Evolutionary conservation across 2,797 vertebrate genomes (phyloP).

Genomic region (Sphenopsis melanotis): DNA sequence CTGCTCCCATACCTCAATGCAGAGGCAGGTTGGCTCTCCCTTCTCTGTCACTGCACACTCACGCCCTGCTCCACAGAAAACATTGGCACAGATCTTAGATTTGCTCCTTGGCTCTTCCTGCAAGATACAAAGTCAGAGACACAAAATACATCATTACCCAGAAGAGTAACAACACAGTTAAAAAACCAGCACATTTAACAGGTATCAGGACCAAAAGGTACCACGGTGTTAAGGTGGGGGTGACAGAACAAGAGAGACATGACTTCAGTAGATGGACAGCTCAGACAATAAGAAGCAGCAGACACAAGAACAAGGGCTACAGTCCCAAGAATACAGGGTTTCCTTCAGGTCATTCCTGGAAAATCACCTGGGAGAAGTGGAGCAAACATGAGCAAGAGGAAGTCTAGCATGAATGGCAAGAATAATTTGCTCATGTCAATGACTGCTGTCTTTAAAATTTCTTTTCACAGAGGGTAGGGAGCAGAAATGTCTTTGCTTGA

Average conservation of each 20-base stretch:
- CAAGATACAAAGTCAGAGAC: constrained; percentile 39
- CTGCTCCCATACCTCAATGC: constrained; percentile 86
- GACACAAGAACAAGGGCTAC: neutral
- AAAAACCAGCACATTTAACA: neutral
- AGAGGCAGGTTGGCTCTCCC: constrained; percentile 94
- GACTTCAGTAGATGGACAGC: neutral
- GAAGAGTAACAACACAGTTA: neutral
- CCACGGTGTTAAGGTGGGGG: neutral
- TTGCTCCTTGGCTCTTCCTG: constrained; percentile 90
- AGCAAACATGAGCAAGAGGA: neutral
- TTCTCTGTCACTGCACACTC: constrained; percentile 95
- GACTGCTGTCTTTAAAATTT: neutral
- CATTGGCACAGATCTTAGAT: constrained; percentile 98
- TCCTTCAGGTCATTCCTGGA: neutral
- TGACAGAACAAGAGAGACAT: neutral
- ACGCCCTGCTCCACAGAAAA: constrained; percentile 96
- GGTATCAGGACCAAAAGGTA: neutral
- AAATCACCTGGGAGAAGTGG: neutral
- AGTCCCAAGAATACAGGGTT: neutral
- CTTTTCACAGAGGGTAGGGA: neutral
- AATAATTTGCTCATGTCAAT: neutral
- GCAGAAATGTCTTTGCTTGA: neutral
- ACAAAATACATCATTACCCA: neutral
- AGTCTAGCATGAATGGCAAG: neutral
- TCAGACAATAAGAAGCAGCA: neutral